These are phyloP conservation scores for Eonycteris spelaea DNA, from an alignment of 2,113 vertebrate genomes.

Conservation along the genomic window DNA sequence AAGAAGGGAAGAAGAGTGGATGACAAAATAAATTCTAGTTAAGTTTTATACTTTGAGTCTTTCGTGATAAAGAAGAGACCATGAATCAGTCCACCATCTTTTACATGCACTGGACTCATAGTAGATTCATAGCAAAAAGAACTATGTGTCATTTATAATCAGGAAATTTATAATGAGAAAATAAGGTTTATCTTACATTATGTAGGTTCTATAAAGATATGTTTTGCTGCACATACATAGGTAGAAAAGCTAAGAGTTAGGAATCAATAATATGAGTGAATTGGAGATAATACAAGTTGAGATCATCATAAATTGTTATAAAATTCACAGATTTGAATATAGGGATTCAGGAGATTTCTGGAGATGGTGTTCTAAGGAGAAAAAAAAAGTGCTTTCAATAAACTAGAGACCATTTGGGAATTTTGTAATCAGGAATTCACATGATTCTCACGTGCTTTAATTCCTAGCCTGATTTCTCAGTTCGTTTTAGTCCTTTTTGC, in stretches of 20 bases:
- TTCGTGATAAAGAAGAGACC: not conserved
- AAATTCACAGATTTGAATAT: not conserved
- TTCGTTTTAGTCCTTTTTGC: not conserved
- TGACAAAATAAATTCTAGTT: not conserved
- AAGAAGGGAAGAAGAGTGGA: not conserved
- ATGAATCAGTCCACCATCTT: not conserved
- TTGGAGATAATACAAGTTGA: not conserved
- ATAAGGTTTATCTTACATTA: not conserved
- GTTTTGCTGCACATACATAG: not conserved
- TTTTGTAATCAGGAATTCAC: not conserved
- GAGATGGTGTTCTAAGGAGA: not conserved
- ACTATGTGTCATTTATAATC: not conserved
- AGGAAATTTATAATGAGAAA: too few relatives aligned
- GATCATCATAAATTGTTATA: not conserved
- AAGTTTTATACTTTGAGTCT: not conserved
- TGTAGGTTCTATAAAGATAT: not conserved
- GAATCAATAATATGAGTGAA: not conserved
- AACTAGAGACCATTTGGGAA: not conserved
- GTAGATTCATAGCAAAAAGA: not conserved
- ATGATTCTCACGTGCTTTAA: not conserved
- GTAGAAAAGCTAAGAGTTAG: not conserved
- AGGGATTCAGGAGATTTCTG: not conserved
- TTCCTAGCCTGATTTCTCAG: not conserved
- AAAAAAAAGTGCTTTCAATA: not conserved
- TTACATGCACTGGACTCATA: not conserved